These are phyloP conservation scores for Stomatorhinus ivindoensis DNA, from an alignment of 2,113 vertebrate genomes.

Conservation along the genomic window DNA sequence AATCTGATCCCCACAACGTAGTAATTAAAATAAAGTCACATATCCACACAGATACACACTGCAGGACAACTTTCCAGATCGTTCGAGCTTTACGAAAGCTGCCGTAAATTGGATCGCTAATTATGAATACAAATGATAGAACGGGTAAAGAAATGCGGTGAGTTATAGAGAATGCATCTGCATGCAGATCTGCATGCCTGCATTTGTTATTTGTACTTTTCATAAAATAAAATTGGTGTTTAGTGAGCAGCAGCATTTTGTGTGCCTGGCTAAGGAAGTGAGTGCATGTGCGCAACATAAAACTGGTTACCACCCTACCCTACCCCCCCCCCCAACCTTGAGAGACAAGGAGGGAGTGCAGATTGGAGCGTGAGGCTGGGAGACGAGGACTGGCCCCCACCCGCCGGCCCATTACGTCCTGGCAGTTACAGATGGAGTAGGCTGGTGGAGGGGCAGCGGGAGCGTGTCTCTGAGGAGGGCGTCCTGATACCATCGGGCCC, in stretches of 20 bases:
- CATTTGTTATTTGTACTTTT: not conserved
- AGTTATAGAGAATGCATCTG: not conserved
- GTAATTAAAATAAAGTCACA: not conserved
- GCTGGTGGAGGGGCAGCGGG: conserved; percentile 13
- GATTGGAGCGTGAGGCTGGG: not conserved
- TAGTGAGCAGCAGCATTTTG: not conserved
- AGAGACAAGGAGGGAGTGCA: not conserved
- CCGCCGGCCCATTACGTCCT: conserved; percentile 35
- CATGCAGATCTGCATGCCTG: not conserved
- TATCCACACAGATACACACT: not conserved
- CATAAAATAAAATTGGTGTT: not conserved
- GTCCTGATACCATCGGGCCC: conserved; percentile 34
- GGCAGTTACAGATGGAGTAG: conserved; percentile 40
- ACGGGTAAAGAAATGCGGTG: not conserved
- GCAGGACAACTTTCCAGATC: not conserved
- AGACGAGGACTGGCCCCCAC: conserved; percentile 19
- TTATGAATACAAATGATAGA: not conserved
- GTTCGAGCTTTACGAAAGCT: not conserved
- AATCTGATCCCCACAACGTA: not conserved
- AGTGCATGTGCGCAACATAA: not conserved
- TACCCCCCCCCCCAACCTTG: not conserved
- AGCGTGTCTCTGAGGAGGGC: conserved; percentile 18
- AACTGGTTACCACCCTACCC: not conserved
- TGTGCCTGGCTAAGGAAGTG: not conserved
- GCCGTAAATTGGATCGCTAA: not conserved